phyloP scores from a whole-genome alignment of 2,888 invertebrate genomes.

The Horisme vitalbata region DNA sequence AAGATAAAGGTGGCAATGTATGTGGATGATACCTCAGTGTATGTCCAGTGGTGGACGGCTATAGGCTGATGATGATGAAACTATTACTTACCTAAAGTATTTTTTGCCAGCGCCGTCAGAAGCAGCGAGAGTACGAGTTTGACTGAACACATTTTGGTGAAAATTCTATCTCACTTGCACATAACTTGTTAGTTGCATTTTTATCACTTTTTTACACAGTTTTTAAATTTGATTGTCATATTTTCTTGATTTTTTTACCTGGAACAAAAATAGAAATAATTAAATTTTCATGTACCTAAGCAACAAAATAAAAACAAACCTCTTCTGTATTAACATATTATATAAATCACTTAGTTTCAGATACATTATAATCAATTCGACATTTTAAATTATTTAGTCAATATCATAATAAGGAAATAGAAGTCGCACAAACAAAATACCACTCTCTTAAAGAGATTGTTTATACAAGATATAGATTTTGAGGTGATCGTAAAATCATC shows the following conservation, averaged over 20 bases:
- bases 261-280: constrained; percentile 13
- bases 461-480: constrained; percentile 5
- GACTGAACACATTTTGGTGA: constrained; percentile 34
- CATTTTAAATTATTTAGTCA: too few species aligned
- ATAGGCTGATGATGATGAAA: background rate
- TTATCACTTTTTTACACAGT: constrained; percentile 26
- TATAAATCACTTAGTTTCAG: too few species aligned
- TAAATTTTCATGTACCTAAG: too few species aligned
- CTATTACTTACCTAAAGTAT: constrained; percentile 23
- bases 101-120: constrained; percentile 26
- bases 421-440: too few species aligned
- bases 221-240: constrained; percentile 22
- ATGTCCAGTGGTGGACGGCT: too few species aligned
- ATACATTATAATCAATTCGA: too few species aligned
- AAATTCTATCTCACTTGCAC: constrained; percentile 30
- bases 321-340: too few species aligned
- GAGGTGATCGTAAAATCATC: background rate
- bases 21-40: too few species aligned
- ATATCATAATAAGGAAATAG: too few species aligned
- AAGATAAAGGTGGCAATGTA: too few species aligned
- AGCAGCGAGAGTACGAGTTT: constrained; percentile 34
- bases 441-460: background rate
- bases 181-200: constrained; percentile 31
- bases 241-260: constrained; percentile 24
- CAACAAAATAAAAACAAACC: too few species aligned